Evolutionary conservation across 2,797 vertebrate species (phyloP).

Genomic region (Halcyon chelicuti): DNA sequence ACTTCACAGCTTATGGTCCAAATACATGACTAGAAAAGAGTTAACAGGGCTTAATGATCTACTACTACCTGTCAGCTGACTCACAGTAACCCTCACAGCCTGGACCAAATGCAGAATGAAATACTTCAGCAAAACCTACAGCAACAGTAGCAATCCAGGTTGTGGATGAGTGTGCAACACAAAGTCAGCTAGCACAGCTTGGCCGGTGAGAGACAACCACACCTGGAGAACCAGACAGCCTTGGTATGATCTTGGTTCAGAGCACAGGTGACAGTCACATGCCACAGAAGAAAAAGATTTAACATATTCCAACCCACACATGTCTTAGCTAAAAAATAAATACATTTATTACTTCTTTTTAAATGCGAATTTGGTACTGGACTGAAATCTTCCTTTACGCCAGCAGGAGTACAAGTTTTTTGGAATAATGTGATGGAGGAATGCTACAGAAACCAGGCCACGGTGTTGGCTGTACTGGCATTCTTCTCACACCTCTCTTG

Average conservation of each 20-base stretch:
- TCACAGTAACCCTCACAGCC: background rate
- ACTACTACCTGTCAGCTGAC: background rate
- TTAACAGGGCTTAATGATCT: background rate
- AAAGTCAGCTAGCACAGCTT: conserved; percentile 1
- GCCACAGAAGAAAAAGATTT: background rate
- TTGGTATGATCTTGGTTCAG: background rate
- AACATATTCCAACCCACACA: background rate
- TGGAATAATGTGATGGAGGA: background rate
- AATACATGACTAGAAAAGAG: background rate
- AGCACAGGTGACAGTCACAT: background rate
- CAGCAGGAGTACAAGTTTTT: background rate
- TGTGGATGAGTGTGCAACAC: background rate
- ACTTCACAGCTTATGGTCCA: background rate
- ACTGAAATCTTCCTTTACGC: background rate
- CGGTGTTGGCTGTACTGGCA: background rate
- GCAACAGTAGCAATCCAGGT: background rate
- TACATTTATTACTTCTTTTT: background rate
- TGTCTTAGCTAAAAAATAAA: background rate
- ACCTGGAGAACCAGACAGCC: background rate
- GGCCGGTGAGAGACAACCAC: background rate
- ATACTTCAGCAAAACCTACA: background rate
- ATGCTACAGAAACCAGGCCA: background rate
- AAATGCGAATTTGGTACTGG: background rate
- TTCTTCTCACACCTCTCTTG: background rate
- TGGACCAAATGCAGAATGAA: background rate